A percentile compares a stretch with the other conserved stretches of the same genome.
Evolutionary conservation across 2,888 invertebrate genomes (phyloP).

Genomic region (Endomychus coccineus): DNA sequence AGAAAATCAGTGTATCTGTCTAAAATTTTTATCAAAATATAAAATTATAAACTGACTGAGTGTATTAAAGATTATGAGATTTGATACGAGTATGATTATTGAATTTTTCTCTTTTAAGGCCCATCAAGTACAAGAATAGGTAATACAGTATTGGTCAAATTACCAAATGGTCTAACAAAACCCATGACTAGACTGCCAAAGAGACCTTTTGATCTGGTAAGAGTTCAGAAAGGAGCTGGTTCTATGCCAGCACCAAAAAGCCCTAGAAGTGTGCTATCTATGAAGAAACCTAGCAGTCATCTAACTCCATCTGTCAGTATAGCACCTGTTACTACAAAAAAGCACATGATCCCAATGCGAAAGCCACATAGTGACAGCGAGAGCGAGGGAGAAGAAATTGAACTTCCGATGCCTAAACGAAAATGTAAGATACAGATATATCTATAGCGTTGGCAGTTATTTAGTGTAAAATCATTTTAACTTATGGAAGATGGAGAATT

Average conservation of each 20-base stretch:
- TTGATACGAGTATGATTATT: too few species aligned
- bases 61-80: too few species aligned
- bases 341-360: slow-evolving; percentile 25
- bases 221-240: slow-evolving; percentile 32
- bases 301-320: slow-evolving; percentile 48
- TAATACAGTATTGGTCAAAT: slow-evolving; percentile 42
- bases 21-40: too few species aligned
- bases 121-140: slow-evolving; percentile 40
- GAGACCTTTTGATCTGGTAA: slow-evolving; percentile 40
- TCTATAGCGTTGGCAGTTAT: too few species aligned
- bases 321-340: slow-evolving; percentile 40
- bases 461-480: too few species aligned
- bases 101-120: too few species aligned
- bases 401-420: slow-evolving; percentile 25
- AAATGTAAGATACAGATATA: slow-evolving; percentile 28
- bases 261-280: slow-evolving; percentile 44
- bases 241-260: slow-evolving; percentile 8
- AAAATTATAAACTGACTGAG: too few species aligned
- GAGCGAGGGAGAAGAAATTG: slow-evolving; percentile 28
- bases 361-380: slow-evolving; percentile 37
- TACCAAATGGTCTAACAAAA: slow-evolving; percentile 44
- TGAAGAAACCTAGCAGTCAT: slow-evolving; percentile 35
- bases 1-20: too few species aligned
- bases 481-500: too few species aligned
- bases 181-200: slow-evolving; percentile 41